Conservation (phyloP, 2,797 vertebrate genomes). For the Platyrinchus mystaceus region DNA sequence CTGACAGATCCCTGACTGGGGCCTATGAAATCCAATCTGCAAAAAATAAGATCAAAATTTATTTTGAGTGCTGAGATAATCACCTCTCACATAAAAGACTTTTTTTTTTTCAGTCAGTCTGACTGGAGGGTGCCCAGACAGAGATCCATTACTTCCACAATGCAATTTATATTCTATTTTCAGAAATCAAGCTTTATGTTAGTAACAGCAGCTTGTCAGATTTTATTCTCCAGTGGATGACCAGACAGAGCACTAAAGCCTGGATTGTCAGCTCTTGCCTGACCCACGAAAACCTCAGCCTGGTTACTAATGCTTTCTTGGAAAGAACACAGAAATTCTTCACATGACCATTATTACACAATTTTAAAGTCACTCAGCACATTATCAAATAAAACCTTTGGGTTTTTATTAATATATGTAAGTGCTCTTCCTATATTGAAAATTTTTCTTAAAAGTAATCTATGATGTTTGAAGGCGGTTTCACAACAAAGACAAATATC, state of each 20-base stretch:
- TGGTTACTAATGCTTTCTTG: conserved; percentile 16
- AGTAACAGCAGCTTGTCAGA: conserved; percentile 7
- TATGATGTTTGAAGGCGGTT: not conserved
- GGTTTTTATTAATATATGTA: not conserved
- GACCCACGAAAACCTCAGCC: not conserved
- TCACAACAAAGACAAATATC: not conserved
- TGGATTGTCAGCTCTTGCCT: not conserved
- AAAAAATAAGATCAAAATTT: conserved; percentile 54
- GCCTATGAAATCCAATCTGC: conserved; percentile 41
- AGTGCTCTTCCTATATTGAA: not conserved
- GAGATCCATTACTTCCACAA: conserved; percentile 48
- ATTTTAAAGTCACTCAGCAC: not conserved
- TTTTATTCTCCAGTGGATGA: not conserved
- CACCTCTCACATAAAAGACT: conserved; percentile 53
- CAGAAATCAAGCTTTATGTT: conserved; percentile 35
- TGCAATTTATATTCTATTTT: conserved; percentile 59
- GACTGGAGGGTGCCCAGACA: conserved; percentile 53
- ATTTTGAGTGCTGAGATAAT: conserved; percentile 62
- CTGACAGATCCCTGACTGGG: conserved; percentile 18
- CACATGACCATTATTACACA: not conserved
- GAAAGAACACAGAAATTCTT: conserved; percentile 24
- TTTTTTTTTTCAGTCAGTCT: conserved; percentile 46
- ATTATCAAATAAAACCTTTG: not conserved
- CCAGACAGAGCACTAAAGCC: not conserved
- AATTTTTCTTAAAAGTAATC: not conserved